Evolutionary conservation across 2,113 vertebrate genomes (phyloP), one percentile per base, ranked within the genome.

Genomic region (Elephas maximus): DNA sequence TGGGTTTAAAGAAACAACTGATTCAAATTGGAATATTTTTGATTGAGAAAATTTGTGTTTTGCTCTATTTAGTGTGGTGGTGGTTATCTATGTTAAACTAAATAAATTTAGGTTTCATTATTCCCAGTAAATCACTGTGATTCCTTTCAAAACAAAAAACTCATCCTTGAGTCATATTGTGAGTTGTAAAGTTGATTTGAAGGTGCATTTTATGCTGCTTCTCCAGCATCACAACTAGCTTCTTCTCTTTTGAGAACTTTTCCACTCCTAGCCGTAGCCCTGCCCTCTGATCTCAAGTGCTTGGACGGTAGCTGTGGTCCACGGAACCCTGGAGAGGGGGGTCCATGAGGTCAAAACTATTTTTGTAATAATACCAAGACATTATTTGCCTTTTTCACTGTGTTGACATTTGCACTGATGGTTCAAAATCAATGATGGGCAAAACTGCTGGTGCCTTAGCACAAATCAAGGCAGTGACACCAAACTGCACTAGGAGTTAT

Each of bases 61-160:
- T 60, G 79, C 23, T 57, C 30, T n/a, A 33, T 23, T 92, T 57
- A 57, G 23, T 90, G 57, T 80, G 37, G 63, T 85, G 1, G 37
- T 84, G 23, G 33, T 90, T 84, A 57, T 81, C 62, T 85, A 33
- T 3, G 4, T 73, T 94, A 74, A 77, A 63, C 83, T 69, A 65
- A 48, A 88, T 88, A 83, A 62, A 84, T 65, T 28, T 74, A 65
- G 21, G 37, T 85, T 85, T 77, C 10, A 89, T 67, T 80, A 74
- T 73, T 92, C 51, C 33, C 44, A 23, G 48, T 26, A 74, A 82
- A 88, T 62, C 71, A 73, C 10, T 76, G 69, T 4, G 5, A 79
- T 84, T 78, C n/a, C 28, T 92, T 91, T 92, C 74, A 74, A 88
- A 94, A n/a, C 11, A 90, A 93, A 37, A 74, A 74, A n/a, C 80